Base-by-base conservation (phyloP, 1,140 invertebrate genomes). In the Adoxophyes honmai region DNA sequence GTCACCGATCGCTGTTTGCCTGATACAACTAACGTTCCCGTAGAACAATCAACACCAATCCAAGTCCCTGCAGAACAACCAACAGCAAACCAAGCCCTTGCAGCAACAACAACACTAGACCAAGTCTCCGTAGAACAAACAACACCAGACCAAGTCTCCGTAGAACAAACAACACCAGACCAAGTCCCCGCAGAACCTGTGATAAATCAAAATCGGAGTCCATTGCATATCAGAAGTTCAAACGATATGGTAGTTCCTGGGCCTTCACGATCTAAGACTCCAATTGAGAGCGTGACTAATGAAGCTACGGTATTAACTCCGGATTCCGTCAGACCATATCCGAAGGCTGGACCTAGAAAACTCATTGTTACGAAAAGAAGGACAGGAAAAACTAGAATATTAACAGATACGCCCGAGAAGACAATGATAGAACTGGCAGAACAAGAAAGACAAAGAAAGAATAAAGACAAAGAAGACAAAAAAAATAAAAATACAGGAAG, bases 251-350 rank as follows among this genome's bases (percentile, higher is more conserved):
- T n/a, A n/a, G n/a, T n/a, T n/a, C n/a, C n/a, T n/a, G n/a, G n/a
- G n/a, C n/a, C n/a, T n/a, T n/a, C n/a, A n/a, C n/a, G n/a, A n/a
- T 36, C 9, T 3, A 36, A 8, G 0, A 38, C 51, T 34, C 18
- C 28, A 4, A 13, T 28, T 18, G 35, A 36, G 42, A 53, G 34
- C 9, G 13, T 14, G 14, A 59, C 11, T 42, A 44, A 5, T 0
- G 52, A 14, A 14, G 48, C 52, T 54, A 15, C 36, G n/a, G 16
- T 28, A 62, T 38, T 65, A 59, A 59, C 39, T 5, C 63, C 67
- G 37, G 64, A 70, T 56, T 21, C 39, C 37, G 52, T 68, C 14
- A 56, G 59, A 55, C 66, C 66, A 35, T 60, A 57, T n/a, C 59
- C 57, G 36, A 64, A 68, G 44, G 61, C 56, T 18, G 10, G 33